These are phyloP conservation scores for Polydesmus complanatus DNA, from an alignment of 2,888 invertebrate genomes.

Conservation along the genomic window DNA sequence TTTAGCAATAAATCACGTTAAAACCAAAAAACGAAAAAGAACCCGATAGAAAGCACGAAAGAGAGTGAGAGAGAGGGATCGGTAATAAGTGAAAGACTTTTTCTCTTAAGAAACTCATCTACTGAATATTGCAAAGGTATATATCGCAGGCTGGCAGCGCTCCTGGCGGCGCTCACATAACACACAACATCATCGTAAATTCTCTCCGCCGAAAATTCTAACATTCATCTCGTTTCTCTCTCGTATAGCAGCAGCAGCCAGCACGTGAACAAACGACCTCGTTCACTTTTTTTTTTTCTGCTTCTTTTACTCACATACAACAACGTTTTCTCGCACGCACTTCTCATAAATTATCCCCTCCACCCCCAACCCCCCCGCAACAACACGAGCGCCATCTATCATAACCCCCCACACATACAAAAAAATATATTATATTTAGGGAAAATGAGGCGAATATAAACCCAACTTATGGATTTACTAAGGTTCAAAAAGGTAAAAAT, in stretches of 20 bases:
- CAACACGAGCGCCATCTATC: background rate
- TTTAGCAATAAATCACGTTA: background rate
- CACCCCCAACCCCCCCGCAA: background rate
- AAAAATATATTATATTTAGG: too few relatives aligned
- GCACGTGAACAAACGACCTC: background rate
- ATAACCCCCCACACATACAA: too few relatives aligned
- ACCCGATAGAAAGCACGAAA: background rate
- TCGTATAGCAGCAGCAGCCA: too few relatives aligned
- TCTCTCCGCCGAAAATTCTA: background rate
- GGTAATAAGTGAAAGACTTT: background rate
- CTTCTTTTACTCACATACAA: background rate
- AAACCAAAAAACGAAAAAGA: background rate
- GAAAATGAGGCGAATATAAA: too few relatives aligned
- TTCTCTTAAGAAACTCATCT: background rate
- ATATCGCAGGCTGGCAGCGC: too few relatives aligned
- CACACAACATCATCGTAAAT: background rate
- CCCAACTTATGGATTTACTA: too few relatives aligned
- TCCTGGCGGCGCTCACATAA: background rate
- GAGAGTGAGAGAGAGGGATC: background rate
- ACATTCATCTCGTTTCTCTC: background rate
- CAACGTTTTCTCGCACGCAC: background rate
- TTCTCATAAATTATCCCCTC: background rate
- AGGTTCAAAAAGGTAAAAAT: too few relatives aligned
- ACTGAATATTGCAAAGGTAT: too few relatives aligned
- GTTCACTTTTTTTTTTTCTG: background rate